These are phyloP conservation scores for Leucopternis melanops DNA, from an alignment of 2,113 vertebrate genomes.

Conservation along the genomic window DNA sequence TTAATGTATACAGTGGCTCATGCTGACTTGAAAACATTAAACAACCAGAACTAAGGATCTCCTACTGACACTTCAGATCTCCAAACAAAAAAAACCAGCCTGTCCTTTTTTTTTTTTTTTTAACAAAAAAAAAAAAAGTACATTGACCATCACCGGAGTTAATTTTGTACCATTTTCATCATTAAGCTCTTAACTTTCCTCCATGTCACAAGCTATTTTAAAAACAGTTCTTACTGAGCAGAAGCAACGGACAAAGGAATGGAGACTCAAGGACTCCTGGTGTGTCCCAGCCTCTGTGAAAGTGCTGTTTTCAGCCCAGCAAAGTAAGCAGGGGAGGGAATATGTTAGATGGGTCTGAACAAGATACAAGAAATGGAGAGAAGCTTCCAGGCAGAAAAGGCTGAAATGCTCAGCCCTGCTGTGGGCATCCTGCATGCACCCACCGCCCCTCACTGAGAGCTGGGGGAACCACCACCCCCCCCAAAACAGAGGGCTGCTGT, in stretches of 20 bases:
- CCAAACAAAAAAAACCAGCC: not conserved
- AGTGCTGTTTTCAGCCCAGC: not conserved
- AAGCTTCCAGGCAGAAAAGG: not conserved
- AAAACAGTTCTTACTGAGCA: not conserved
- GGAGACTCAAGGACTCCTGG: not conserved
- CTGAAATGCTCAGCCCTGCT: not conserved
- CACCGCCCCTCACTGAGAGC: fast-evolving
- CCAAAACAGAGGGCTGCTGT: not conserved
- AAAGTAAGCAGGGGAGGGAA: not conserved
- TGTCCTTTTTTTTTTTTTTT: not conserved
- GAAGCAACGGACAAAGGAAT: not conserved
- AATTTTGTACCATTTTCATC: constrained; percentile 17
- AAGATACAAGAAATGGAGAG: not conserved
- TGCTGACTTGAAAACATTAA: not conserved
- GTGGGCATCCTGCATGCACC: fast-evolving
- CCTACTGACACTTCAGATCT: not conserved
- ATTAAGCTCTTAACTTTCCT: not conserved
- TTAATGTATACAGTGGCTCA: not conserved
- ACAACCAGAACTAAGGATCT: not conserved
- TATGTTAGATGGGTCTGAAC: not conserved
- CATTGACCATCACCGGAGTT: not conserved
- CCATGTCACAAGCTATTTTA: constrained; percentile 31
- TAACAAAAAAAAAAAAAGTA: not conserved
- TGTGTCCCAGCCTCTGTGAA: not conserved
- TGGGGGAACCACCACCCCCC: not conserved